Evolutionary conservation across 2,888 invertebrate species (phyloP), one percentile per base, ranked within the genome.

Genomic region (Chloroclystis v-ata): DNA sequence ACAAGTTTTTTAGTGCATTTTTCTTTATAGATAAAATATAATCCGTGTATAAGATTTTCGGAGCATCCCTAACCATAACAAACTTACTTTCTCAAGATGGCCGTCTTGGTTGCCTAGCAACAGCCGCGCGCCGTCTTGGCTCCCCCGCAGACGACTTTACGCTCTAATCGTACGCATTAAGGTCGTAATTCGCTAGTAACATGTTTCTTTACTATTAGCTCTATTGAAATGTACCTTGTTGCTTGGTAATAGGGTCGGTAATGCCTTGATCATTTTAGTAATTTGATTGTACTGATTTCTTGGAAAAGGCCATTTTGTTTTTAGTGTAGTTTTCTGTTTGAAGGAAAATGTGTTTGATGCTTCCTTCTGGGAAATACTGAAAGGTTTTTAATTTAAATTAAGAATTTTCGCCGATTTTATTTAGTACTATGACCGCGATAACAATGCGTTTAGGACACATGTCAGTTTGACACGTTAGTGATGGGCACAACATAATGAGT

Each of bases 51-150:
- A 20, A 20, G 20, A 20, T 4, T 5, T 20, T 71, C 44, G 48
- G 61, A 59, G 57, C 81, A 84, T 79, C 79, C 83, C 83, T 83
- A 61, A n/a, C 56, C 43, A 40, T 67, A 75, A 79, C 72, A 75
- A 59, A 66, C 65, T 78, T 73, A 69, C 58, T 60, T 64, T 67
- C 57, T 62, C 77, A 82, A 80, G 77, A 80, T 79, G 81, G 69
- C 65, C 72, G 73, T 73, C 82, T 82, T 72, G 52, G 81, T 79
- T 72, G 70, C 72, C 60, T 73, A 63, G 70, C 68, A 63, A 80
- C 80, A 54, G 61, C 68, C 74, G 69, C 78, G 79, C 54, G 61
- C 68, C 74, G 69, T 78, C 78, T 78, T 77, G 52, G 52, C 56
- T 52, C 44, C n/a, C 33, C 35, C 13, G 6, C 53, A 42, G 43